Percentiles rank a stretch among this genome's conserved stretches.
These are phyloP conservation scores for Psilopsiagon aurifrons DNA, from an alignment of 2,113 vertebrate genomes.

Conservation along the genomic window DNA sequence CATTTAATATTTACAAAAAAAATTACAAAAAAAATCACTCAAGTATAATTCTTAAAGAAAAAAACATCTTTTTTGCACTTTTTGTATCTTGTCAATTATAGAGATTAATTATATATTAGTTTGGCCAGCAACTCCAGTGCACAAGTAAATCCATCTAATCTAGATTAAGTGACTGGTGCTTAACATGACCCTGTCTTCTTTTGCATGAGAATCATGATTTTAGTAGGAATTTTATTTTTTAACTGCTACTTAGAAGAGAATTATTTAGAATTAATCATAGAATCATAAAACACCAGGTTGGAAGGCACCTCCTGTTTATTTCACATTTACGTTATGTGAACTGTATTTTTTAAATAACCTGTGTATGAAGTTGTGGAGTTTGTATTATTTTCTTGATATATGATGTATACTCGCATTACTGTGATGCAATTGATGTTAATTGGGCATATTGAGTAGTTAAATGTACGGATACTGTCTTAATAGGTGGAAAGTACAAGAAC, in stretches of 20 bases:
- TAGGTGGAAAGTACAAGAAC: background rate
- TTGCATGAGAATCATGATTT: background rate
- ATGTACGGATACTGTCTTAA: background rate
- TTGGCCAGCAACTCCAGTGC: background rate
- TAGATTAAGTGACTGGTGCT: background rate
- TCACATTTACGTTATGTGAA: background rate
- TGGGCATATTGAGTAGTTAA: background rate
- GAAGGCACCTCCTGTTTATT: background rate
- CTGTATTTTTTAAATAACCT: background rate
- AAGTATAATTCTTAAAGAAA: background rate
- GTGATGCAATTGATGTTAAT: background rate
- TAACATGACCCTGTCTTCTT: background rate
- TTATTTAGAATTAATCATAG: background rate
- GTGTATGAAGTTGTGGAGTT: background rate
- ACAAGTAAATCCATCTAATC: background rate
- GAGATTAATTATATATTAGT: background rate
- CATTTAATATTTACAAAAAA: background rate
- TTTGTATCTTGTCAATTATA: accelerated
- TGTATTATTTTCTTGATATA: background rate
- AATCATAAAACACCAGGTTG: background rate
- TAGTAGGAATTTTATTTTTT: background rate
- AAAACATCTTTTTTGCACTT: background rate
- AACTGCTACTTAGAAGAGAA: background rate
- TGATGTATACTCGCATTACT: background rate
- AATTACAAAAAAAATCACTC: background rate